A percentile compares a stretch with the other conserved stretches of the same genome.
Evolutionary conservation across 2,113 vertebrate species (phyloP).

Genomic region (Hemibagrus wyckioides): DNA sequence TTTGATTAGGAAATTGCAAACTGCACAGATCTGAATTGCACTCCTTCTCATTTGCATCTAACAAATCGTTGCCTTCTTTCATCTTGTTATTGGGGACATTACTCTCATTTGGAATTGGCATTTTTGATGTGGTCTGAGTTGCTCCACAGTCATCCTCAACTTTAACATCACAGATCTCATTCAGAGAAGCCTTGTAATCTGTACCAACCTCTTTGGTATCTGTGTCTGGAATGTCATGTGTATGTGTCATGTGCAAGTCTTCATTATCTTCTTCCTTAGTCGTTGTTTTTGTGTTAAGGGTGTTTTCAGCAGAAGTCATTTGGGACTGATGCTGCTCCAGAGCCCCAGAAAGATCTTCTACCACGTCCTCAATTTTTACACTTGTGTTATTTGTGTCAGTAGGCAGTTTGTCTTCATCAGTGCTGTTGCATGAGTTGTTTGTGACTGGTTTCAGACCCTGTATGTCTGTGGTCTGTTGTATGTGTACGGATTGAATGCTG

Average conservation of each 20-base stretch:
- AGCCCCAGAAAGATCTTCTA: constrained; percentile 73
- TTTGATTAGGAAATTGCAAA: constrained; percentile 52
- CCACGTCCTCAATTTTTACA: constrained; percentile 73
- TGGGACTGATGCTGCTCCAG: constrained; percentile 65
- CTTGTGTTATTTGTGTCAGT: constrained; percentile 60
- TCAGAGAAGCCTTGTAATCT: constrained; percentile 45
- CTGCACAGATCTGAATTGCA: constrained; percentile 42
- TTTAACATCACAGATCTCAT: constrained; percentile 69
- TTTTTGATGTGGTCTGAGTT: constrained; percentile 53
- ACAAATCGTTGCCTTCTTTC: constrained; percentile 24
- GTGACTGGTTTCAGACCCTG: constrained; percentile 62
- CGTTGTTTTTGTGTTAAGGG: constrained; percentile 62
- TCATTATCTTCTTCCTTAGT: constrained; percentile 59
- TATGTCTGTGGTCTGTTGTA: constrained; percentile 58
- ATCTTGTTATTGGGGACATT: constrained; percentile 41
- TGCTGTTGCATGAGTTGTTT: constrained; percentile 59
- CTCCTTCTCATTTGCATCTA: constrained; percentile 53
- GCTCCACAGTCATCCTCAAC: constrained; percentile 68
- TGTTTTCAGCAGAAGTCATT: constrained; percentile 61
- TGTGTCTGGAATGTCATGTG: constrained; percentile 51
- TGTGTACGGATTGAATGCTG: constrained; percentile 57
- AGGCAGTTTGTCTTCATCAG: constrained; percentile 42
- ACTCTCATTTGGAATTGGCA: constrained; percentile 56
- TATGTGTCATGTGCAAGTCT: constrained; percentile 19
- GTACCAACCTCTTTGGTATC: constrained; percentile 47